Evolutionary conservation across 1,140 invertebrate genomes (phyloP), one percentile per base, ranked within the genome.

Genomic region (Solenopsis invicta): DNA sequence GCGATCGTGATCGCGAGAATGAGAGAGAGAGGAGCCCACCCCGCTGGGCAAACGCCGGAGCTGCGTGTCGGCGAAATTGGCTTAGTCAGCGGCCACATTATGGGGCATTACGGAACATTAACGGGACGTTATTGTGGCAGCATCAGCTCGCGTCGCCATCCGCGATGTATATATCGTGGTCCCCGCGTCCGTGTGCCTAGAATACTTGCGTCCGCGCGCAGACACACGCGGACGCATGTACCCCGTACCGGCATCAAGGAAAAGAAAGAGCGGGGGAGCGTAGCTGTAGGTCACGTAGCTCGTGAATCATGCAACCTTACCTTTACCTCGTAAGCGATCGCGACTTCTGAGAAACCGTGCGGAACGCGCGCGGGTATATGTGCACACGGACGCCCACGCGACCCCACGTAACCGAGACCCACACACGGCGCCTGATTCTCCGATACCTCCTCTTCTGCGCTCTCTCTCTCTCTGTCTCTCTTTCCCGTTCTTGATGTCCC

Each of bases 51-150:
- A 66, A 56, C 74, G 41, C 59, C 75, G 52, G 41, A 85, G 78
- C 80, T 66, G n/a, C 67, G 66, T 75, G 74, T 85, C n/a, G 50
- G 75, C 61, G 50, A 89, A 90, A 91, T 91, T 91, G 87, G 90
- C 91, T 92, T 92, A 92, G 91, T 92, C 91, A 92, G 85, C 88
- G 64, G 66, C 71, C 76, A 50, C 87, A 91, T 91, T 91, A 89
- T 82, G 52, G 90, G 59, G 88, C 78, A 92, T 92, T 92, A 89
- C 87, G 74, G 74, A 64, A 78, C 76, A 91, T 91, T 91, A 91
- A 87, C 76, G 74, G 74, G 82, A 89, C 52, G 61, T 89, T 81
- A 88, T 77, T 75, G 62, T 48, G 74, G n/a, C 80, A 84, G 80
- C 80, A 72, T 82, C 80, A 61, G 8, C 12, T 56, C 64, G 52